These are phyloP conservation scores for Medauroidea extradentata DNA, from an alignment of 1,140 invertebrate species.

Conservation along the genomic window DNA sequence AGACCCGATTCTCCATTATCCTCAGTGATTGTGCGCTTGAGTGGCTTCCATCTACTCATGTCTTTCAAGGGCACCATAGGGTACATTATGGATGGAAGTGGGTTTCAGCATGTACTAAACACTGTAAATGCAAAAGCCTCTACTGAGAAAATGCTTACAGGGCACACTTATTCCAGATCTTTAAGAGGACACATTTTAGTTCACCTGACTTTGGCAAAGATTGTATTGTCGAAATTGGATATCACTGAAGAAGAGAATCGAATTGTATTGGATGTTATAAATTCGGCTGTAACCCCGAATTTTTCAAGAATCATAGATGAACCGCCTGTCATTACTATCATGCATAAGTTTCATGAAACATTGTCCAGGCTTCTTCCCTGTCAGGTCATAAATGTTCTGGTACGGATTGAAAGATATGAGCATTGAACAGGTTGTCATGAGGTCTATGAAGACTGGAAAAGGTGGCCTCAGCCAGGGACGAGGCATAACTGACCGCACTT, in stretches of 20 bases:
- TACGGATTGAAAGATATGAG: no score
- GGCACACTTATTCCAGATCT: conserved; percentile 40
- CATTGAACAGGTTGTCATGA: no score
- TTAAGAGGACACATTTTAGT: conserved; percentile 40
- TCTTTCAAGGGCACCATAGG: conserved; percentile 40
- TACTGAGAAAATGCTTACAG: conserved; percentile 36
- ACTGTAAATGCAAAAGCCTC: conserved; percentile 31
- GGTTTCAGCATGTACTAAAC: conserved; percentile 33
- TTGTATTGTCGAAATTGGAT: no score
- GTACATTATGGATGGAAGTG: conserved; percentile 37
- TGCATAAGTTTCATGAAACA: background rate
- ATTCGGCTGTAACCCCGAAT: no score
- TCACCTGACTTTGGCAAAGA: no score
- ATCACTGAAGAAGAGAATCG: no score
- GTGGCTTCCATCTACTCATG: conserved; percentile 39
- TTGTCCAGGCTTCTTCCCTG: background rate
- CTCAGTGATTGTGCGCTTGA: conserved; percentile 22
- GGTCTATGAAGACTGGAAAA: no score
- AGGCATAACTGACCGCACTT: no score
- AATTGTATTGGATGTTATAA: no score
- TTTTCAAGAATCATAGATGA: background rate
- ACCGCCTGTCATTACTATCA: background rate
- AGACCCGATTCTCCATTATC: conserved; percentile 7
- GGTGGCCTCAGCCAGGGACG: no score
- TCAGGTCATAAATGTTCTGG: no score